These are phyloP conservation scores for Drosophila trichaetosa DNA, from an alignment of 2,888 invertebrate species.

Conservation along the genomic window DNA sequence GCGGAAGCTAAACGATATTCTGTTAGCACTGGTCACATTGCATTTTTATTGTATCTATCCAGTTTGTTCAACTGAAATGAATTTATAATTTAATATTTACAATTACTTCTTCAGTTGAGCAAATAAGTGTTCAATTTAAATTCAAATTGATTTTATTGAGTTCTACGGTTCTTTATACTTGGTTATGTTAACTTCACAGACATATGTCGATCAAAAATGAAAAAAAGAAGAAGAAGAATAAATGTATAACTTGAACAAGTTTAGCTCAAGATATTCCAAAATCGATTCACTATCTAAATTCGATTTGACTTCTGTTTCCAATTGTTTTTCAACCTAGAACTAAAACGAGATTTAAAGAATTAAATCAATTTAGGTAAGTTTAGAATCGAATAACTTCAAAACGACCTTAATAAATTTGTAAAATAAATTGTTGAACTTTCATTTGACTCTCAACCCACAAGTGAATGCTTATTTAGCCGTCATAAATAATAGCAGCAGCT, in stretches of 20 bases:
- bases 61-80: constrained; percentile 1
- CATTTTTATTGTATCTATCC: neutral
- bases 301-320: no score
- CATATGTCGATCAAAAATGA: neutral
- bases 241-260: neutral
- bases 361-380: neutral
- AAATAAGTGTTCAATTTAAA: constrained; percentile 1
- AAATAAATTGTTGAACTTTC: neutral
- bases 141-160: neutral
- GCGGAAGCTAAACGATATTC: constrained; percentile 26
- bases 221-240: no score
- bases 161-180: neutral
- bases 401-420: neutral
- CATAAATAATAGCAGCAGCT: constrained; percentile 44
- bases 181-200: neutral
- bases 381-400: neutral
- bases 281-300: neutral
- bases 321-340: no score
- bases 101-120: neutral
- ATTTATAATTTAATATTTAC: constrained; percentile 4
- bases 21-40: constrained; percentile 16
- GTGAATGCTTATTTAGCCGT: neutral
- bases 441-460: neutral
- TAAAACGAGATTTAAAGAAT: neutral
- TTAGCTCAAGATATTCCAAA: neutral